Percentiles rank a stretch among this genome's conserved stretches.
Evolutionary conservation across 2,797 vertebrate genomes (phyloP).

Genomic region (Picus viridis): DNA sequence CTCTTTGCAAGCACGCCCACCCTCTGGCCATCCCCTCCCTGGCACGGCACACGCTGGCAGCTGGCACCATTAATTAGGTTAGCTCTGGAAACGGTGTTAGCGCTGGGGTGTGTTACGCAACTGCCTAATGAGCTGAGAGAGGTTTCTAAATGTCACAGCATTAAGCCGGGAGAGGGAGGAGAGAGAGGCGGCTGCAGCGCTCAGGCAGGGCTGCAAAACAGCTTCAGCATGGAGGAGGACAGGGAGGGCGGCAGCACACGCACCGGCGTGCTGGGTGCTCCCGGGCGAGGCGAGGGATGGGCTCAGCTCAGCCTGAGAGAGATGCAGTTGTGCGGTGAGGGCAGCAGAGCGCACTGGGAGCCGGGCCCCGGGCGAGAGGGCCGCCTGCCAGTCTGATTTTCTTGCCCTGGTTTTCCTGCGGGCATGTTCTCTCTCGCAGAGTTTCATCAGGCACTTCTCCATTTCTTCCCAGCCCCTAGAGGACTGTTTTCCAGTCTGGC

Average conservation of each 20-base stretch:
- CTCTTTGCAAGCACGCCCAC: background rate
- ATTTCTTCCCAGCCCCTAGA: constrained; percentile 44
- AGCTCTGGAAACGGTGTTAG: constrained; percentile 31
- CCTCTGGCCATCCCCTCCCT: background rate
- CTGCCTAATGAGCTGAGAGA: constrained; percentile 68
- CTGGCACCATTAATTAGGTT: constrained; percentile 58
- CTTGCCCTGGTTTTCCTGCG: constrained; percentile 45
- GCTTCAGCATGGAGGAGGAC: background rate
- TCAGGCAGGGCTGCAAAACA: constrained; percentile 4
- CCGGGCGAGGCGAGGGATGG: background rate
- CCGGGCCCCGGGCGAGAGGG: constrained; percentile 13
- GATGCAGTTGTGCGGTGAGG: constrained; percentile 3
- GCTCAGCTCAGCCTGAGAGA: constrained; percentile 22
- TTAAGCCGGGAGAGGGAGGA: constrained; percentile 43
- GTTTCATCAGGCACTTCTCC: constrained; percentile 2
- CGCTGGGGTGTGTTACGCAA: constrained; percentile 28
- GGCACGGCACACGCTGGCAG: background rate
- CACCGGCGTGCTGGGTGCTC: background rate
- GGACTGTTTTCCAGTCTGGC: constrained; percentile 60
- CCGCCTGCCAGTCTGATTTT: constrained; percentile 59
- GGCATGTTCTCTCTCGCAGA: constrained; percentile 53
- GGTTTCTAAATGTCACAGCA: constrained; percentile 57
- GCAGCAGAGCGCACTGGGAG: constrained; percentile 50
- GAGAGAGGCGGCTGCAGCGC: background rate
- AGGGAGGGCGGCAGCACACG: background rate